These are phyloP conservation scores for Melanostoma mellinum DNA, from an alignment of 2,888 invertebrate species.

Conservation along the genomic window DNA sequence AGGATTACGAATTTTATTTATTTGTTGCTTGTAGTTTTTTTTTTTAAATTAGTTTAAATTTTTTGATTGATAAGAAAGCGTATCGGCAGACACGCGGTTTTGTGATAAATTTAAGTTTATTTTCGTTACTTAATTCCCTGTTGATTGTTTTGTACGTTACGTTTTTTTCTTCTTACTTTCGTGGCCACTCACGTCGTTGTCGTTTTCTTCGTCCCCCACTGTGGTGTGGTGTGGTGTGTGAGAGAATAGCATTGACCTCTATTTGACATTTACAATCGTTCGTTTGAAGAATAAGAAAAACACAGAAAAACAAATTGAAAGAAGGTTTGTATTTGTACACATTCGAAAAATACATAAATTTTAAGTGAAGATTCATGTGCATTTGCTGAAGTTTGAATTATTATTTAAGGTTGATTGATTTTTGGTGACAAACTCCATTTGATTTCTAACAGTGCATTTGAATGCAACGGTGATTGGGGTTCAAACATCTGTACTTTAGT, in stretches of 20 bases:
- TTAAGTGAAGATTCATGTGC: not conserved
- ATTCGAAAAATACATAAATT: not conserved
- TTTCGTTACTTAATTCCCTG: conserved; percentile 7
- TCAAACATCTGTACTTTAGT: conserved; percentile 33
- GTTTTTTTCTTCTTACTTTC: conserved; percentile 1
- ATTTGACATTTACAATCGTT: conserved; percentile 80
- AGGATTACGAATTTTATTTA: conserved; percentile 20
- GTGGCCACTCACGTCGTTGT: not conserved
- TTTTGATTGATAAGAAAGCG: conserved; percentile 48
- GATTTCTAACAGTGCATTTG: conserved; percentile 58
- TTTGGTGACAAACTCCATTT: not conserved
- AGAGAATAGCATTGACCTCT: conserved; percentile 80
- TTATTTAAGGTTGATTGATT: not conserved
- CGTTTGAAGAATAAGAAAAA: conserved; percentile 49
- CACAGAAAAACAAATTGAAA: conserved; percentile 49
- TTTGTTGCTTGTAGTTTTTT: conserved; percentile 13
- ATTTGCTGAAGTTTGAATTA: not conserved
- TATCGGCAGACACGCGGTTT: conserved; percentile 15
- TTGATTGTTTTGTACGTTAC: conserved; percentile 26
- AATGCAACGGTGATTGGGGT: conserved; percentile 47
- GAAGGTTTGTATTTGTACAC: conserved; percentile 56
- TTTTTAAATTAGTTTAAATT: conserved; percentile 2
- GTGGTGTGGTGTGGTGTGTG: conserved; percentile 46
- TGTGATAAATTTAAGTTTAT: conserved; percentile 41
- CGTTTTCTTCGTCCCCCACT: conserved; percentile 50